phyloP scores from a whole-genome alignment of 1,140 invertebrate species.

The Babylonia areolata region DNA sequence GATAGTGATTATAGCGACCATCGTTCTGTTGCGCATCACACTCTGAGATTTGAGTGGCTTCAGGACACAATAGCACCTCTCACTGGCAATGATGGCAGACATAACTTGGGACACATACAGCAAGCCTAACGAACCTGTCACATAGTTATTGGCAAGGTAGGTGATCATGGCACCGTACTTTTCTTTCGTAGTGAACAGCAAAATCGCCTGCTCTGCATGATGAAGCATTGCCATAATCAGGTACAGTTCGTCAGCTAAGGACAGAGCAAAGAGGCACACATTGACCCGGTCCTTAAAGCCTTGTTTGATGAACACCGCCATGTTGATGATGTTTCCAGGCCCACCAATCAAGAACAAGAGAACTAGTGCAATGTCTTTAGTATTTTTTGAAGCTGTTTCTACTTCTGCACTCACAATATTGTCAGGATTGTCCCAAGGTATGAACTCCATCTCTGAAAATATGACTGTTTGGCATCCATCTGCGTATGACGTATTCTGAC shows the following conservation, averaged over 20 bases:
- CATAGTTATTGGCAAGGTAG: not conserved
- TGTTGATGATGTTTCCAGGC: not conserved
- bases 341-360: not conserved
- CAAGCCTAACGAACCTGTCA: not conserved
- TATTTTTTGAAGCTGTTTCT: not conserved
- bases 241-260: not conserved
- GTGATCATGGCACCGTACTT: not conserved
- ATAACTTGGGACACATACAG: not conserved
- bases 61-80: not conserved
- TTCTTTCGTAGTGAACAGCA: not conserved
- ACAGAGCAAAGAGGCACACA: not conserved
- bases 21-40: not conserved
- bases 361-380: not conserved
- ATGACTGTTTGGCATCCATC: not conserved
- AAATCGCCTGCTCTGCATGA: not conserved
- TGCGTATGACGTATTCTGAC: too few relatives aligned
- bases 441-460: not conserved
- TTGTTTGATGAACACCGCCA: not conserved
- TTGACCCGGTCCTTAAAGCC: not conserved
- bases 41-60: not conserved
- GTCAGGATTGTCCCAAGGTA: not conserved
- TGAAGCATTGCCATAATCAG: too few relatives aligned
- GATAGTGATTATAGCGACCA: not conserved
- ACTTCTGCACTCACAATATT: not conserved
- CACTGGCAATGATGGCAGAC: not conserved